A percentile compares a stretch with the other conserved stretches of the same genome.
Evolutionary conservation across 2,888 invertebrate species (phyloP).

Genomic region (Eucera pruinosa): DNA sequence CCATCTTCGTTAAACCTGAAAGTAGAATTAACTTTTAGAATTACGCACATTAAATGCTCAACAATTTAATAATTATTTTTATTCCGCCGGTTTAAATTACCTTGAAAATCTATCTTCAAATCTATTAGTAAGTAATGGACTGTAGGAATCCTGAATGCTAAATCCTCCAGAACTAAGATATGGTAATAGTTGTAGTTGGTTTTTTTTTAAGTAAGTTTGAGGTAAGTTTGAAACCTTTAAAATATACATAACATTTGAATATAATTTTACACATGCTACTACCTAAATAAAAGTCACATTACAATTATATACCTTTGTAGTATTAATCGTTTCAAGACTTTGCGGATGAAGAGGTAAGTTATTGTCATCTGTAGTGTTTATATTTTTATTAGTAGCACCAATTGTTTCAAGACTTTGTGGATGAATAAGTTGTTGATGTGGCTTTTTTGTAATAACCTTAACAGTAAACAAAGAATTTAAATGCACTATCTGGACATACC

Average conservation of each 20-base stretch:
- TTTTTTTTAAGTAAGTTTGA: conserved; percentile 82
- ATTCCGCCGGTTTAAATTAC: conserved; percentile 62
- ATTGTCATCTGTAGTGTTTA: conserved; percentile 81
- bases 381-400: conserved; percentile 80
- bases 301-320: conserved; percentile 77
- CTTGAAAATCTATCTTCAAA: conserved; percentile 80
- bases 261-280: not conserved
- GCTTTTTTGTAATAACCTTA: conserved; percentile 80
- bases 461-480: conserved; percentile 3
- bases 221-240: conserved; percentile 79
- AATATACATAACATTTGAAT: conserved; percentile 35
- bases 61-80: not conserved
- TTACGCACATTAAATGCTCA: not conserved
- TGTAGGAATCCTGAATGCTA: conserved; percentile 76
- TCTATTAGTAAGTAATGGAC: conserved; percentile 78
- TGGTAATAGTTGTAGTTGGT: conserved; percentile 81
- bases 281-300: not conserved
- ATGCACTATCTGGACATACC: not conserved
- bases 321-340: conserved; percentile 90
- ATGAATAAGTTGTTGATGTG: conserved; percentile 80
- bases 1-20: conserved; percentile 79
- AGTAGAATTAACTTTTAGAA: not conserved
- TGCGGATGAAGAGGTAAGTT: conserved; percentile 92
- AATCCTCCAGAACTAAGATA: conserved; percentile 84
- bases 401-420: conserved; percentile 83